Evolutionary conservation across 1,140 invertebrate species (phyloP).

Genomic region (Acromyrmex charruanus): DNA sequence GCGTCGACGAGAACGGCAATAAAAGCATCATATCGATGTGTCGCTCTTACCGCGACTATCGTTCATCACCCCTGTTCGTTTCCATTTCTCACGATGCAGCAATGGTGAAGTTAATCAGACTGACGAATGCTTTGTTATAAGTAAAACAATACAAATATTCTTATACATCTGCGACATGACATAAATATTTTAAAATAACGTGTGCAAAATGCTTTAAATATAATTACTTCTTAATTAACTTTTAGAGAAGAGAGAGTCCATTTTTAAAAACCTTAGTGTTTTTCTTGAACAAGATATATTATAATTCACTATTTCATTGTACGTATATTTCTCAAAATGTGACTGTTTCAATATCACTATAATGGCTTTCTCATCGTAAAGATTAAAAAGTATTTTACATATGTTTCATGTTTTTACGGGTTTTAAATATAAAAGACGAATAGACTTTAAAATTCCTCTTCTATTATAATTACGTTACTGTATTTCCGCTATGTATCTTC

Average conservation of each 20-base stretch:
- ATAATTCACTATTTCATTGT: too few relatives aligned
- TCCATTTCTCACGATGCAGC: background rate
- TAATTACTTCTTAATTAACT: constrained; percentile 2
- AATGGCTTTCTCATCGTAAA: background rate
- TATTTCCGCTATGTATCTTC: background rate
- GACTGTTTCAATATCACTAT: too few relatives aligned
- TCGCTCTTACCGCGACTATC: constrained; percentile 1
- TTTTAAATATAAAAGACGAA: constrained; percentile 14
- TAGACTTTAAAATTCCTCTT: background rate
- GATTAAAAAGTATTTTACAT: too few relatives aligned
- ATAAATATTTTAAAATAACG: constrained; percentile 2
- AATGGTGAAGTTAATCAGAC: background rate
- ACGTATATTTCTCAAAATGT: too few relatives aligned
- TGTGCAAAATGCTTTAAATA: background rate
- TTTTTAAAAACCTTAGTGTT: too few relatives aligned
- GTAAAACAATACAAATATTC: background rate
- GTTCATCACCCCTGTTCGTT: constrained; percentile 2
- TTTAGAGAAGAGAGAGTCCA: too few relatives aligned
- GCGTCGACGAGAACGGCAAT: constrained; percentile 65
- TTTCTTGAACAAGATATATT: too few relatives aligned
- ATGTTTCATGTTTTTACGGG: background rate
- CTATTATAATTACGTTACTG: background rate
- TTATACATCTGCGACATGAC: background rate
- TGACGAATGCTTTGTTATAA: background rate
- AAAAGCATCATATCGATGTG: constrained; percentile 53